A percentile compares a stretch with the other conserved stretches of the same genome.
phyloP scores from a whole-genome alignment of 2,113 vertebrate species.

The Strigops habroptila region DNA sequence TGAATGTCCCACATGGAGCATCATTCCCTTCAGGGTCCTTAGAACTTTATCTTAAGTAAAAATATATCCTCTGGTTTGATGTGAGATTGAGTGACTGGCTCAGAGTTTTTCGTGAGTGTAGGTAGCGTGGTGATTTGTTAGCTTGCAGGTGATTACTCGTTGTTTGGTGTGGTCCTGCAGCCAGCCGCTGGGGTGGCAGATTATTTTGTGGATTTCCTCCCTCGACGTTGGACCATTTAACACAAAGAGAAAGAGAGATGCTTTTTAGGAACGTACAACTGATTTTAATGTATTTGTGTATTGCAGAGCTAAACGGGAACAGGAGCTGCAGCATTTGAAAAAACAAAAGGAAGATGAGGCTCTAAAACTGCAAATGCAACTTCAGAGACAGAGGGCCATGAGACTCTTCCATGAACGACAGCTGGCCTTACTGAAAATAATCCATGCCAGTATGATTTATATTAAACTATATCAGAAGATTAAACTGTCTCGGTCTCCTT shows the following conservation, averaged over 20 bases:
- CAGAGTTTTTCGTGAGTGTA: neutral
- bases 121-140: neutral
- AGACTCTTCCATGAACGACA: constrained; percentile 86
- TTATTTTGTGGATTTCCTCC: neutral
- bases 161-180: neutral
- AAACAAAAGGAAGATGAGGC: constrained; percentile 81
- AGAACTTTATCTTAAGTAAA: neutral
- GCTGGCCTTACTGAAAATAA: constrained; percentile 83
- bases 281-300: neutral
- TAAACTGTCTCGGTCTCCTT: neutral
- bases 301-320: constrained; percentile 78
- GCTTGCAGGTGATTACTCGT: neutral
- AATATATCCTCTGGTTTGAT: neutral
- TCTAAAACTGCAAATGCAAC: constrained; percentile 75
- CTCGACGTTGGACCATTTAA: neutral
- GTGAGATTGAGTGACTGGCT: neutral
- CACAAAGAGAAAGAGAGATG: neutral
- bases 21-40: neutral
- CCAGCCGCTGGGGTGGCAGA: neutral
- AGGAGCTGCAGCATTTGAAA: constrained; percentile 69
- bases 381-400: constrained; percentile 85
- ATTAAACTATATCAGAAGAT: constrained; percentile 14
- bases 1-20: neutral
- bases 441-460: constrained; percentile 81
- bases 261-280: neutral